These are phyloP conservation scores for Chrysaora quinquecirrha DNA, from an alignment of 30 jellyfish, hydroid and myxozoan genomes.

Conservation along the genomic window DNA sequence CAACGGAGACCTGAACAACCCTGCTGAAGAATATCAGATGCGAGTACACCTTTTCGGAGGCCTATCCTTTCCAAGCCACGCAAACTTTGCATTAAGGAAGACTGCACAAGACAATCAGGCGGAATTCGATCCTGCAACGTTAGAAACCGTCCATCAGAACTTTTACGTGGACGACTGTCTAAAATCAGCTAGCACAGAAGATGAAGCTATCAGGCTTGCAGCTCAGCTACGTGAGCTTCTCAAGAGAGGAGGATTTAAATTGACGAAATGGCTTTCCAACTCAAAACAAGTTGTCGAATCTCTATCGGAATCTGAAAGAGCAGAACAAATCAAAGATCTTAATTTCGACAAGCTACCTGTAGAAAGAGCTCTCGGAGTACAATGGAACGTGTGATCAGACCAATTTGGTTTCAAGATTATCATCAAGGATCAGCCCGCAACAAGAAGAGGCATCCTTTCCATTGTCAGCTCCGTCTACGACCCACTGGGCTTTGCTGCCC, in stretches of 20 bases:
- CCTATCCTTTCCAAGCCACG: slow-evolving; percentile 66
- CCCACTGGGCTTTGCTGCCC: slow-evolving; percentile 28
- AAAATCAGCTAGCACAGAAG: slow-evolving; percentile 17
- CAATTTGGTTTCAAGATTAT: slow-evolving; percentile 11
- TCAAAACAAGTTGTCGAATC: slow-evolving; percentile 24
- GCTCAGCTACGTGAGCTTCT: slow-evolving; percentile 32
- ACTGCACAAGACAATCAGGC: slow-evolving; percentile 54
- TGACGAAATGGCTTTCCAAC: slow-evolving; percentile 58
- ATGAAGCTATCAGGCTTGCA: slow-evolving; percentile 39
- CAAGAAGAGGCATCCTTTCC: too few relatives aligned
- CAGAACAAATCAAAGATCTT: not conserved
- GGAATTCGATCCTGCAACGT: slow-evolving; percentile 4
- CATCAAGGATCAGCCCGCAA: slow-evolving; percentile 1
- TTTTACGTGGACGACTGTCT: slow-evolving; percentile 73
- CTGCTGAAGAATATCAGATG: slow-evolving; percentile 54
- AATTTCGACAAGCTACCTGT: too few relatives aligned
- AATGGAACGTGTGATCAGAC: slow-evolving; percentile 40
- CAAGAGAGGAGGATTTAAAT: slow-evolving; percentile 58
- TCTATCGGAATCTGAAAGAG: slow-evolving; percentile 1
- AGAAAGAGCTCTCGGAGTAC: slow-evolving; percentile 22
- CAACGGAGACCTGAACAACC: slow-evolving; percentile 47
- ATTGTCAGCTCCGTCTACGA: slow-evolving; percentile 18
- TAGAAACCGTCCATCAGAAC: slow-evolving; percentile 25
- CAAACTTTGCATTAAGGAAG: slow-evolving; percentile 57
- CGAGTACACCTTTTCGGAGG: slow-evolving; percentile 72